Evolutionary conservation across 2,113 vertebrate genomes (phyloP).

Genomic region (Lepidothrix coronata): DNA sequence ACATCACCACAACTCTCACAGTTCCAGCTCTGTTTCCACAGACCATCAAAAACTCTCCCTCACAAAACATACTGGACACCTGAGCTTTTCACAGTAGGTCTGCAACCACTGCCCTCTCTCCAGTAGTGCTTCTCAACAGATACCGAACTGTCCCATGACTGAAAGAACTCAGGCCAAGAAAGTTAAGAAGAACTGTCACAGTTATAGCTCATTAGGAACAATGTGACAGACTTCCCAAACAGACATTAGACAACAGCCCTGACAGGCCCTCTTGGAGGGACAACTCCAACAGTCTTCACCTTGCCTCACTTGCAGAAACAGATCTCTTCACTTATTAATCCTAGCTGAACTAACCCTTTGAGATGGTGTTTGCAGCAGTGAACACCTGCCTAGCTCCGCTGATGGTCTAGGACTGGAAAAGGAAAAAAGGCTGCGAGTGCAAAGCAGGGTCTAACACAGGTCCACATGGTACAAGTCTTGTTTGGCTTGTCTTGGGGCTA

Average conservation of each 20-base stretch:
- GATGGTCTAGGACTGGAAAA: neutral
- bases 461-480: neutral
- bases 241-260: neutral
- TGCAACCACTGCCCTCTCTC: neutral
- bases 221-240: fast-evolving
- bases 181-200: neutral
- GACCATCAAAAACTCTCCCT: neutral
- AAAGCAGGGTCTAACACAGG: neutral
- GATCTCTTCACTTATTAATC: neutral
- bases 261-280: neutral
- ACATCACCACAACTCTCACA: neutral
- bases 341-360: neutral
- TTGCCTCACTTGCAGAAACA: neutral
- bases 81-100: neutral
- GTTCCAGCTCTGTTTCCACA: neutral
- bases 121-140: neutral
- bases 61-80: neutral
- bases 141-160: neutral
- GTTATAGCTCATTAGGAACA: neutral
- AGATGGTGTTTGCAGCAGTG: neutral
- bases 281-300: neutral
- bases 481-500: neutral
- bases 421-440: neutral
- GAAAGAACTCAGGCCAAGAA: neutral
- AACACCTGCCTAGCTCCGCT: neutral